Base-by-base conservation (phyloP, 2,888 invertebrate genomes). In the Lepidochitona cinerea region DNA sequence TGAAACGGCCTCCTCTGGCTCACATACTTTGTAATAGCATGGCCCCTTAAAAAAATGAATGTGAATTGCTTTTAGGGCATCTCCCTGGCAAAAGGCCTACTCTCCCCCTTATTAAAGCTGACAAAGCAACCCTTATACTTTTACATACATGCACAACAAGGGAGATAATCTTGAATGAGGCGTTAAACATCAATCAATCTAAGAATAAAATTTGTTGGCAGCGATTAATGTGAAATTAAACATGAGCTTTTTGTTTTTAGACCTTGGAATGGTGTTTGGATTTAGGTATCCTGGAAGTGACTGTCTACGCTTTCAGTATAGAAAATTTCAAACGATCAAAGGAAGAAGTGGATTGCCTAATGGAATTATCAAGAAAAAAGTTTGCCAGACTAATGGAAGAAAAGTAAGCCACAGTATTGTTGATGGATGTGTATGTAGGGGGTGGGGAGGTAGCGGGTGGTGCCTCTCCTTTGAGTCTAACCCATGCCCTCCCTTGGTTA, bases 261-360 rank as follows among this genome's bases (percentile, higher is more conserved):
- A 95, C 95, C 26, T 91, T 97, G 53, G 93, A 95, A 91, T 96
- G 96, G 96, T 99, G 99, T 90, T 92, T 95, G 73, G 95, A 97
- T 89, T 92, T 99, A 73, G 98, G 96, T 12, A 94, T 99, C 77
- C 93, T 93, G 41, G 98, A 99, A 93, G 97, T 99, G 0, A 99
- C 99, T 7, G 96, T 99, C 0, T 99, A 98, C 92, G 99, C 99
- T 41, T 99, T 99, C 90, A 98, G 98, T 90, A 98, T 99, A 89
- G 99, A 99, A 92, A 99, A 99, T 91, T 99, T 98, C 88, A 98
- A 98, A 89, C 93, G 99, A 72, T 94, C 94, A 72, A 92, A 94
- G 86, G 95, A 97, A 70, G 98, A 99, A 92, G 97, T 99, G 0
- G 93, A 95, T 82, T 94, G 94, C 12, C 92, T 99, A 41, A 95